Percentiles rank a stretch among this genome's conserved stretches.
Conservation (phyloP, 2,888 invertebrate species). For the Drosophila acutilabella region DNA sequence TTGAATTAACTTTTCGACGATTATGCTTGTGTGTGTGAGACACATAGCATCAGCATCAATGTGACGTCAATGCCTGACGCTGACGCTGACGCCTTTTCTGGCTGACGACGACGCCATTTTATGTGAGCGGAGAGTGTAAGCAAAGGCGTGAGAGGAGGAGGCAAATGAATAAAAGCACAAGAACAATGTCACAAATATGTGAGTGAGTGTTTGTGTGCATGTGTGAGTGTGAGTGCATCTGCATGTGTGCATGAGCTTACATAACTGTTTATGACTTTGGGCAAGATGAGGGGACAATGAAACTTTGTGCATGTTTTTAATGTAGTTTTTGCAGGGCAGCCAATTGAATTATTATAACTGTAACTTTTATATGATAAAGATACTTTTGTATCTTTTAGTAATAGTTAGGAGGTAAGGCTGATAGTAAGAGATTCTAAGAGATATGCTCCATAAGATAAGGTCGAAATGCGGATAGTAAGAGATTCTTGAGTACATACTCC, state of each 20-base stretch:
- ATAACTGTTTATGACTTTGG: background rate
- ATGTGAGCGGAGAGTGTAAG: conserved; percentile 32
- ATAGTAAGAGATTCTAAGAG: too few relatives aligned
- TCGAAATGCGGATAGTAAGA: background rate
- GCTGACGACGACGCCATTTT: conserved; percentile 62
- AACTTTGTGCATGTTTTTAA: background rate
- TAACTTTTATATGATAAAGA: background rate
- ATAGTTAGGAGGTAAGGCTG: background rate
- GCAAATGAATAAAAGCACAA: background rate
- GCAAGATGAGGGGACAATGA: background rate
- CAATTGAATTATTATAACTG: background rate
- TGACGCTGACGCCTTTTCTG: conserved; percentile 20
- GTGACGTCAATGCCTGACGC: conserved; percentile 55
- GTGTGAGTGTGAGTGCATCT: background rate
- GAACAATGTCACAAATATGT: background rate
- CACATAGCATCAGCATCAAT: conserved; percentile 11
- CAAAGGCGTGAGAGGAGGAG: conserved; percentile 1
- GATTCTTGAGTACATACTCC: too few relatives aligned
- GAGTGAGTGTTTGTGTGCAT: background rate
- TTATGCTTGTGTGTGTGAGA: background rate
- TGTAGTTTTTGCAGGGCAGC: background rate
- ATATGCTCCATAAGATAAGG: too few relatives aligned
- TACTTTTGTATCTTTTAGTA: background rate
- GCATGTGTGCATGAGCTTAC: background rate
- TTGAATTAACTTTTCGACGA: conserved; percentile 34